phyloP scores from a whole-genome alignment of 2,888 invertebrate genomes.

The Yponomeuta plumbellus region DNA sequence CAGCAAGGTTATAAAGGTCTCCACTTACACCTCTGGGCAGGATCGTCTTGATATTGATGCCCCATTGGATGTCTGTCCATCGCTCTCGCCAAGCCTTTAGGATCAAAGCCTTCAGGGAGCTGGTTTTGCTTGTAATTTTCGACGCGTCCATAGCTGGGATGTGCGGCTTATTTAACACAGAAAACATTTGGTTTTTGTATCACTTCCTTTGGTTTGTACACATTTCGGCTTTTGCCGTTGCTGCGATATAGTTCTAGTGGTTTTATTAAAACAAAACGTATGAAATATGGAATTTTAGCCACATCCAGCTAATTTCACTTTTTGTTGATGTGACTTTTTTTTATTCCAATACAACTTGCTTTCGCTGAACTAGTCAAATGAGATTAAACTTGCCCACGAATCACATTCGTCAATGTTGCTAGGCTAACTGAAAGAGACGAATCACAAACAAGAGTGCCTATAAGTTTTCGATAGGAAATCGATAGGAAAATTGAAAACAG shows the following conservation, averaged over 20 bases:
- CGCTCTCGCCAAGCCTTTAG: constrained; percentile 95
- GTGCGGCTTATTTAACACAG: constrained; percentile 16
- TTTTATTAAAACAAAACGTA: neutral
- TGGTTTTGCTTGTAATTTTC: constrained; percentile 89
- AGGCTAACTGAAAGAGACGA: too few species aligned
- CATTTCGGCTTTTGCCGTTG: neutral
- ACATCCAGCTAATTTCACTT: neutral
- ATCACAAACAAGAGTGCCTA: too few species aligned
- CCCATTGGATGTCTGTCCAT: constrained; percentile 97
- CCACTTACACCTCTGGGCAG: constrained; percentile 92
- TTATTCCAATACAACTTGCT: neutral
- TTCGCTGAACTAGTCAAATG: neutral
- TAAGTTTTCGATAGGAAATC: too few species aligned
- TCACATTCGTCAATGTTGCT: too few species aligned
- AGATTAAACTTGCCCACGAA: too few species aligned
- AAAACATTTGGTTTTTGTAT: constrained; percentile 1
- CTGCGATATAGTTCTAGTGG: neutral
- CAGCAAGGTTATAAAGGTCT: constrained; percentile 94
- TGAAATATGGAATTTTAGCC: neutral
- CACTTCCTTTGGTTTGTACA: neutral
- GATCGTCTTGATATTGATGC: constrained; percentile 95
- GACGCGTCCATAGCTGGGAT: constrained; percentile 80
- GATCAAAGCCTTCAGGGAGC: constrained; percentile 86
- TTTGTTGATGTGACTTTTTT: neutral
- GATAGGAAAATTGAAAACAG: too few species aligned